Evolutionary conservation across 2,888 invertebrate genomes (phyloP).

Genomic region (Uropetala carovei): DNA sequence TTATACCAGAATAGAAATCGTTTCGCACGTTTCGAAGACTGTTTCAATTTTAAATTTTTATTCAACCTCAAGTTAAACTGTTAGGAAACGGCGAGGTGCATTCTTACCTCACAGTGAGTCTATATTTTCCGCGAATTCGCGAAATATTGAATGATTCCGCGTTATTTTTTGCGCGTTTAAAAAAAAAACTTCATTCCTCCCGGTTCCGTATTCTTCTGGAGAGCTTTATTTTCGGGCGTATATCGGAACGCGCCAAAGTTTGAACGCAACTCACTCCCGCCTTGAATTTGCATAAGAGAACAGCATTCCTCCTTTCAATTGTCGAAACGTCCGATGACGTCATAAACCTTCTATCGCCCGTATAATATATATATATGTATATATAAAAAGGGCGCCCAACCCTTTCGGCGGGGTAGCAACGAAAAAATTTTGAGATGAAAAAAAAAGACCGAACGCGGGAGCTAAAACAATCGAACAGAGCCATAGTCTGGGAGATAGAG

Average conservation of each 20-base stretch:
- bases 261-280: not conserved
- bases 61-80: too few relatives aligned
- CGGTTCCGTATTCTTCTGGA: too few relatives aligned
- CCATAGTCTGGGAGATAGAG: not conserved
- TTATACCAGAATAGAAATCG: too few relatives aligned
- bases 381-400: slow-evolving; percentile 1
- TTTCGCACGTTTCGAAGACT: too few relatives aligned
- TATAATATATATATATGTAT: slow-evolving; percentile 25
- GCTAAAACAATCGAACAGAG: slow-evolving; percentile 36
- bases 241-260: not conserved
- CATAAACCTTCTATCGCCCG: slow-evolving; percentile 34
- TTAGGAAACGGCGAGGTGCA: too few relatives aligned
- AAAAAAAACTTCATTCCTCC: too few relatives aligned
- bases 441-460: slow-evolving; percentile 41
- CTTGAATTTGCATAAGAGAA: slow-evolving; percentile 5
- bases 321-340: slow-evolving; percentile 55
- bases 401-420: not conserved
- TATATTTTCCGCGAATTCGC: too few relatives aligned
- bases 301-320: not conserved
- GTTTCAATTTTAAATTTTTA: too few relatives aligned
- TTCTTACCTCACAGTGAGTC: too few relatives aligned
- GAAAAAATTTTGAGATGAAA: not conserved
- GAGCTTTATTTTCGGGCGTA: not conserved
- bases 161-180: too few relatives aligned
- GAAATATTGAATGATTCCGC: too few relatives aligned